Evolutionary conservation across 2,797 vertebrate genomes (phyloP), one percentile per base, ranked within the genome.

Genomic region (Tapirus indicus): DNA sequence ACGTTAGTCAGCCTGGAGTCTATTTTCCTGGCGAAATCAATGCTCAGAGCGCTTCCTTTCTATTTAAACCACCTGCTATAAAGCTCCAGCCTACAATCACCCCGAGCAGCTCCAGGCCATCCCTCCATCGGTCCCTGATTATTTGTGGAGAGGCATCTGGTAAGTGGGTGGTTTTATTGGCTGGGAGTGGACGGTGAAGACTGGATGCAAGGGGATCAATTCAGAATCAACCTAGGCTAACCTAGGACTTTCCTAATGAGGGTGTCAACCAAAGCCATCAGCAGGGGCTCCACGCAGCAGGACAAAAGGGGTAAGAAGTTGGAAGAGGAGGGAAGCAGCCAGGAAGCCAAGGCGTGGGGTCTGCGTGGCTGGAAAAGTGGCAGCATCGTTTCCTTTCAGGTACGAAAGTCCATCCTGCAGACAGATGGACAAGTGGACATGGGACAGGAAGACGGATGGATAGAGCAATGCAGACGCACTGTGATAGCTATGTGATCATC

Each of bases 61-160:
- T 29, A 4, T 27, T 52, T 18, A 83, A 41, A 74, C 44, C 35
- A 29, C 54, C 38, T 4, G 1, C 49, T 44, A 10, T 10, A 29
- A 16, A 47, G 49, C n/a, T 44, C 71, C 18, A 44, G 47, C 20
- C 47, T 11, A 4, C 7, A 2, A 20, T 6, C 58, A 47, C 18
- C n/a, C 89, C 6, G 0, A 49, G 27, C 23, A 47, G 25, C 27
- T 29, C 13, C 2, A 47, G 52, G 16, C 8, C 13, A 29, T n/a
- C 7, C n/a, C 1, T 62, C 14, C 7, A 0, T 9, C 14, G 35
- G 7, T 5, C 60, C 29, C 38, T 8, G 16, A 9, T 41, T 64
- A 88, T 27, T 41, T 83, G 47, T 1, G 23, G 7, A 41, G n/a
- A 66, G 9, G 9, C 38, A 20, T 17, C 18, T 29, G 5, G 9